Conservation (phyloP, 2,113 vertebrate species). For the Geococcyx californianus region DNA sequence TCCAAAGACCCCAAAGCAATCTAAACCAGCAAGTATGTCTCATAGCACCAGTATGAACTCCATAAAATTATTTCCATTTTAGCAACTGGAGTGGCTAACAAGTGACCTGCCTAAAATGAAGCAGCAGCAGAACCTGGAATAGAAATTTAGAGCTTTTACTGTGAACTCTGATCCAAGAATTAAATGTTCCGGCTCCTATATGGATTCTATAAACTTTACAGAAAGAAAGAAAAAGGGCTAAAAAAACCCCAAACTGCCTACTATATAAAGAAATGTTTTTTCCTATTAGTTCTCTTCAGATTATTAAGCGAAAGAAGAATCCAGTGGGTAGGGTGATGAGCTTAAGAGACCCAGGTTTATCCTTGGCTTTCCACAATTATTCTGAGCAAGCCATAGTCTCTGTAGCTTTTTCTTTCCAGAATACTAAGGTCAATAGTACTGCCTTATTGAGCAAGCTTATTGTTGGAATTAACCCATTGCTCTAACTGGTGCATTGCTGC, state of each 20-base stretch:
- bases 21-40: not conserved
- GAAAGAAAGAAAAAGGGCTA: not conserved
- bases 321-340: not conserved
- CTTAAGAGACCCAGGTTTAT: not conserved
- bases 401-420: not conserved
- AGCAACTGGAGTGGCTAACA: not conserved
- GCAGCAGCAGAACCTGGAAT: not conserved
- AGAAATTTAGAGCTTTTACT: not conserved
- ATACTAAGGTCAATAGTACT: not conserved
- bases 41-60: not conserved
- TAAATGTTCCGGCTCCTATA: not conserved
- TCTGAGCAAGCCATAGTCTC: not conserved
- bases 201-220: not conserved
- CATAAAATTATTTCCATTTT: not conserved
- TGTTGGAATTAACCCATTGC: conserved; percentile 5
- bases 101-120: not conserved
- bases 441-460: not conserved
- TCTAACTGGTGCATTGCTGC: not conserved
- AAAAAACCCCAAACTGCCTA: not conserved
- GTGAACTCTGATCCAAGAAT: not conserved
- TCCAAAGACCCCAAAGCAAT: not conserved
- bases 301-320: not conserved
- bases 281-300: not conserved
- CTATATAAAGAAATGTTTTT: not conserved
- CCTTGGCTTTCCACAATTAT: not conserved